phyloP scores from a whole-genome alignment of 2,888 invertebrate genomes.

The Lamellibrachia satsuma region DNA sequence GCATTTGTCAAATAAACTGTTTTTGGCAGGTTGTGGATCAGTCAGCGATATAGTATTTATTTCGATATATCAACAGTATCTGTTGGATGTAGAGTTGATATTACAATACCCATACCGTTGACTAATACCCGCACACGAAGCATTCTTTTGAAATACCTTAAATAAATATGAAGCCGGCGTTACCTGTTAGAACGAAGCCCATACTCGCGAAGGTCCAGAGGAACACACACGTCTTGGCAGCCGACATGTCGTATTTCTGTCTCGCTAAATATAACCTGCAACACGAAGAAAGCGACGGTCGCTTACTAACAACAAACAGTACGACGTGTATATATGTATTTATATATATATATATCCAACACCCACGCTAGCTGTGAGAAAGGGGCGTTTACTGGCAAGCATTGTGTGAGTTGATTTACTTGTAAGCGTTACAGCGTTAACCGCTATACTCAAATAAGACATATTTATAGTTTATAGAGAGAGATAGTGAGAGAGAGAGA shows the following conservation, averaged over 20 bases:
- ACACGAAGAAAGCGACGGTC: not conserved
- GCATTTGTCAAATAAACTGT: not conserved
- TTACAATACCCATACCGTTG: not conserved
- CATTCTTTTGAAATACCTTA: not conserved
- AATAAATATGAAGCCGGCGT: not conserved
- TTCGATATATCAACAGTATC: not conserved
- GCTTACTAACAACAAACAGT: not conserved
- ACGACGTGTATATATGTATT: not conserved
- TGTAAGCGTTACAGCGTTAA: not conserved
- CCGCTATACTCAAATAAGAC: not conserved
- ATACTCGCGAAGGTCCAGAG: not conserved
- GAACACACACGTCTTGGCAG: conserved; percentile 5
- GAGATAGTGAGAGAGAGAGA: not conserved
- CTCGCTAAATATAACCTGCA: not conserved
- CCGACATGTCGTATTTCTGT: not conserved
- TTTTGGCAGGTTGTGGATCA: not conserved
- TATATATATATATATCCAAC: not conserved
- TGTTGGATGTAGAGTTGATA: not conserved
- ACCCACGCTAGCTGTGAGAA: not conserved
- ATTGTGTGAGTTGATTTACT: not conserved
- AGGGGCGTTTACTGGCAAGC: not conserved
- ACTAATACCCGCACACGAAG: not conserved
- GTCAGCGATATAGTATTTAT: not conserved
- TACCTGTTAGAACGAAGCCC: conserved; percentile 1
- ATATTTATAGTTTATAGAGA: not conserved